These are phyloP conservation scores for Pimephales promelas DNA, from an alignment of 2,113 vertebrate species.

Conservation along the genomic window DNA sequence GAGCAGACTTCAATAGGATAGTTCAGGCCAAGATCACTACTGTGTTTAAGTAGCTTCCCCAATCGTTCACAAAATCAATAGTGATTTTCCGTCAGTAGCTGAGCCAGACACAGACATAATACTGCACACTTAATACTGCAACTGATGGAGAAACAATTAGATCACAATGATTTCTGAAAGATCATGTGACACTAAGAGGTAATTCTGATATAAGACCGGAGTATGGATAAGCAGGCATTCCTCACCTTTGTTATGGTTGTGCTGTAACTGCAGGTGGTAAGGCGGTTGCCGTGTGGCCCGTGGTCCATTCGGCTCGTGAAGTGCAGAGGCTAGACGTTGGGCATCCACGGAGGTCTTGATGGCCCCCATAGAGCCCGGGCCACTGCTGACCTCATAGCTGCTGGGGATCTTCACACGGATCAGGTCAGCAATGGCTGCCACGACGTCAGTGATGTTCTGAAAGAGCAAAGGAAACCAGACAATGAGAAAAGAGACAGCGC, in stretches of 20 bases:
- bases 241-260: slow-evolving; percentile 83
- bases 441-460: slow-evolving; percentile 87
- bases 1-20: slow-evolving; percentile 34
- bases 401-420: slow-evolving; percentile 85
- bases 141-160: slow-evolving; percentile 44
- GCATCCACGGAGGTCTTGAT: slow-evolving; percentile 64
- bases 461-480: not conserved
- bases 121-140: slow-evolving; percentile 47
- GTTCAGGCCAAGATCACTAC: slow-evolving; percentile 44
- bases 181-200: not conserved
- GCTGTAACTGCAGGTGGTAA: slow-evolving; percentile 76
- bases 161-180: slow-evolving; percentile 1
- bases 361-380: slow-evolving; percentile 69
- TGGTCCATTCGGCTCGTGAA: slow-evolving; percentile 64
- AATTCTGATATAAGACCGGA: not conserved
- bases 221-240: slow-evolving; percentile 17
- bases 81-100: slow-evolving; percentile 36
- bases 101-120: slow-evolving; percentile 44
- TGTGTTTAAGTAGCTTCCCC: slow-evolving; percentile 50
- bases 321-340: slow-evolving; percentile 57
- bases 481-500: not conserved
- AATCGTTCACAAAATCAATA: slow-evolving; percentile 52
- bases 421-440: slow-evolving; percentile 89
- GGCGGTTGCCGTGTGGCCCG: slow-evolving; percentile 58
- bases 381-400: slow-evolving; percentile 90